These are phyloP conservation scores for Pomatostomus ruficeps DNA, from an alignment of 2,113 vertebrate genomes.

Conservation along the genomic window DNA sequence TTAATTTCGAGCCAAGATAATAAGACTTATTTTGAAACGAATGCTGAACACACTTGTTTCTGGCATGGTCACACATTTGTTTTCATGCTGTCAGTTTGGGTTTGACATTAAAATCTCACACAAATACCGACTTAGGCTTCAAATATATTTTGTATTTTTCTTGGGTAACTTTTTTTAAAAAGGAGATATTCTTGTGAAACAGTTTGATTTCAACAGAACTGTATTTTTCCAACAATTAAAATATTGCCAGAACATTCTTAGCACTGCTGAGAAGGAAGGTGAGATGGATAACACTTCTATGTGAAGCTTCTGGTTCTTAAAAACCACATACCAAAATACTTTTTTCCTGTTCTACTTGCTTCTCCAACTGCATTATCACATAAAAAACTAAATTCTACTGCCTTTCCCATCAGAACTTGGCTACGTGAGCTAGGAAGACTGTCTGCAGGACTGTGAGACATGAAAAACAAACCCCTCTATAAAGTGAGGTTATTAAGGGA, in stretches of 20 bases:
- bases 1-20: conserved; percentile 21
- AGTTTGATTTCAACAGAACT: conserved; percentile 25
- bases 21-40: neutral
- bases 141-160: conserved; percentile 17
- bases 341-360: neutral
- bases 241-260: conserved; percentile 28
- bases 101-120: conserved; percentile 45
- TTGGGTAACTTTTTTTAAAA: neutral
- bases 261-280: conserved; percentile 4
- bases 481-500: neutral
- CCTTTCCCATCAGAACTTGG: neutral
- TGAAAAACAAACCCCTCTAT: neutral
- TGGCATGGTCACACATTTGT: conserved; percentile 45
- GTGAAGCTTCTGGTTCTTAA: conserved; percentile 14
- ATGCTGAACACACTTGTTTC: conserved; percentile 16
- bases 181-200: neutral
- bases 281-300: neutral
- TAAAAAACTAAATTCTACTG: neutral
- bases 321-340: neutral
- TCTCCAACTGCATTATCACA: neutral
- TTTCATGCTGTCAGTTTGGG: conserved; percentile 37
- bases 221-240: conserved; percentile 32
- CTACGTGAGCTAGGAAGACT: neutral
- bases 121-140: neutral
- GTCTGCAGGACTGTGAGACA: neutral